These are phyloP conservation scores for Rhingia rostrata DNA, from an alignment of 2,888 invertebrate species.

Conservation along the genomic window DNA sequence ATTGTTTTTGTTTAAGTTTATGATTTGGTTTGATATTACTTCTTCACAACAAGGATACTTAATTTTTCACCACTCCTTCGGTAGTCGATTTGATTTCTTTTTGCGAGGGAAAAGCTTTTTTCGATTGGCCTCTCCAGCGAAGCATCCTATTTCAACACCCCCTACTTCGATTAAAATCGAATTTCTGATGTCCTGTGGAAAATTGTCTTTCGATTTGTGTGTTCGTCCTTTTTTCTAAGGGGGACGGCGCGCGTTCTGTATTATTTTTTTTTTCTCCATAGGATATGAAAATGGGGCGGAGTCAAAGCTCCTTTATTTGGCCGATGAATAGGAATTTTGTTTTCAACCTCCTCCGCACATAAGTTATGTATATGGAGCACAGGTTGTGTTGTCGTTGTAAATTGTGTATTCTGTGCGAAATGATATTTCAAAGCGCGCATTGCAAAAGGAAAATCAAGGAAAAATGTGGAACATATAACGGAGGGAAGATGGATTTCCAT, in stretches of 20 bases:
- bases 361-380: slow-evolving; percentile 58
- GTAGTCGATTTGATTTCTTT: slow-evolving; percentile 49
- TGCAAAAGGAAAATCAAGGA: slow-evolving; percentile 12
- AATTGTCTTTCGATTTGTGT: slow-evolving; percentile 21
- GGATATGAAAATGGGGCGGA: slow-evolving; percentile 74
- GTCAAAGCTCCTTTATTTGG: slow-evolving; percentile 72
- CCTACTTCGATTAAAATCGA: slow-evolving; percentile 73
- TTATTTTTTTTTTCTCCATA: slow-evolving; percentile 19
- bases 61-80: slow-evolving; percentile 62
- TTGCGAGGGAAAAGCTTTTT: slow-evolving; percentile 57
- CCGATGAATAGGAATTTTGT: slow-evolving; percentile 73
- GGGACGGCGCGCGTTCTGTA: slow-evolving; percentile 14
- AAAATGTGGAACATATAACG: slow-evolving; percentile 59
- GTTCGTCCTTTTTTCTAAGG: slow-evolving; percentile 5
- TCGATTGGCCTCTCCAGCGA: slow-evolving; percentile 69
- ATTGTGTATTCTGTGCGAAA: slow-evolving; percentile 52
- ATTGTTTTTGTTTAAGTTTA: slow-evolving; percentile 62
- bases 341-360: slow-evolving; percentile 62
- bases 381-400: slow-evolving; percentile 54
- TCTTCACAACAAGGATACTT: slow-evolving; percentile 48
- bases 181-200: slow-evolving; percentile 61
- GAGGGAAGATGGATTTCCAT: slow-evolving; percentile 21
- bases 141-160: slow-evolving; percentile 67
- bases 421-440: slow-evolving; percentile 31
- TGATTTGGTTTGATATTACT: slow-evolving; percentile 39